These are phyloP conservation scores for Anseranas semipalmata DNA, from an alignment of 2,113 vertebrate genomes.

Conservation along the genomic window DNA sequence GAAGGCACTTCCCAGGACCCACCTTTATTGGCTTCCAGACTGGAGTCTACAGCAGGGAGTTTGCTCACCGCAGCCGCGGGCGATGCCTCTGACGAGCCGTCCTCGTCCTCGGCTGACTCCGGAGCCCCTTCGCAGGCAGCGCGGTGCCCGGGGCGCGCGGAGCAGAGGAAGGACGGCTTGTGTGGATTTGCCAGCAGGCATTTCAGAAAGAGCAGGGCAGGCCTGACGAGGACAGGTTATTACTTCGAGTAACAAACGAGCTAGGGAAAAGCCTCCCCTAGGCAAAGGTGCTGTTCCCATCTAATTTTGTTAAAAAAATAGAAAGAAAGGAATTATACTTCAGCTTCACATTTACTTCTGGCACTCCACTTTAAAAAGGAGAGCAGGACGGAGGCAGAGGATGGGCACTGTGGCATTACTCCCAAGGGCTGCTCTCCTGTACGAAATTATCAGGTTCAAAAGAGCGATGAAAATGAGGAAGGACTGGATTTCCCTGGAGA, in stretches of 20 bases:
- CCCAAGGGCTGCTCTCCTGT: not conserved
- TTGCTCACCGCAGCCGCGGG: not conserved
- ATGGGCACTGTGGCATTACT: not conserved
- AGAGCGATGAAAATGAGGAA: not conserved
- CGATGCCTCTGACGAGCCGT: not conserved
- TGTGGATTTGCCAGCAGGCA: not conserved
- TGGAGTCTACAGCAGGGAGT: not conserved
- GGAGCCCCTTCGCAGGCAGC: not conserved
- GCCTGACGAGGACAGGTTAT: not conserved
- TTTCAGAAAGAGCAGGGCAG: not conserved
- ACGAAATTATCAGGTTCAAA: not conserved
- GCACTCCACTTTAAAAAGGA: not conserved
- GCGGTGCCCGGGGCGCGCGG: not conserved
- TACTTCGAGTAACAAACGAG: slow-evolving; percentile 4
- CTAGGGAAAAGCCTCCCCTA: not conserved
- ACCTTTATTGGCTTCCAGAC: slow-evolving; percentile 4
- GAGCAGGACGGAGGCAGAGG: not conserved
- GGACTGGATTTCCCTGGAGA: not conserved
- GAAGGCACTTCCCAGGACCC: not conserved
- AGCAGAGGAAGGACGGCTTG: not conserved
- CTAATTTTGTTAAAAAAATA: not conserved
- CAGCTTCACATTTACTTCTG: fast-evolving
- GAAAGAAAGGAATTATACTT: not conserved
- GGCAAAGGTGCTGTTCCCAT: not conserved
- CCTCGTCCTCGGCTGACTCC: not conserved